phyloP scores from a whole-genome alignment of 2,113 vertebrate species.

The Leuciscus idus region DNA sequence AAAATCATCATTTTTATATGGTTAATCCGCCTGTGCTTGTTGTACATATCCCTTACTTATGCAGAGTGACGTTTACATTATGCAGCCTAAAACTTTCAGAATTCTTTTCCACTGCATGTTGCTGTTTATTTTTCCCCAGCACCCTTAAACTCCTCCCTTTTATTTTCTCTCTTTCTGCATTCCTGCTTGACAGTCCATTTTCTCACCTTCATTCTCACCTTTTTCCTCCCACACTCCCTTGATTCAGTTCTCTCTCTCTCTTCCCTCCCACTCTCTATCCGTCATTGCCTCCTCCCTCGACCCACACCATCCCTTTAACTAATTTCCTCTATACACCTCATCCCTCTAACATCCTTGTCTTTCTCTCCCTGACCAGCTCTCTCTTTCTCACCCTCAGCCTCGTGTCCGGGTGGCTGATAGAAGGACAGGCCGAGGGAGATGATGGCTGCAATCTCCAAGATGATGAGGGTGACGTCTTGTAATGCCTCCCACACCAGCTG shows the following conservation, averaged over 20 bases:
- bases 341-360: neutral
- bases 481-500: conserved; percentile 90
- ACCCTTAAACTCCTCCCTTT: conserved; percentile 5
- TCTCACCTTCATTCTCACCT: conserved; percentile 51
- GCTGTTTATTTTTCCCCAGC: neutral
- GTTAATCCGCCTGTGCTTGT: too few species aligned
- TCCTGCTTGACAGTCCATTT: conserved; percentile 27
- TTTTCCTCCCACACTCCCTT: conserved; percentile 36
- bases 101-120: neutral
- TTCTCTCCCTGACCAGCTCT: neutral
- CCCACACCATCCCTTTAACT: conserved; percentile 3
- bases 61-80: neutral
- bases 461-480: conserved; percentile 92
- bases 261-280: neutral
- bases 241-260: conserved; percentile 32
- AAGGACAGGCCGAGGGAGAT: conserved; percentile 90
- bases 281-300: conserved; percentile 1
- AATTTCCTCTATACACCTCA: neutral
- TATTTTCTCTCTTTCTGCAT: conserved; percentile 18
- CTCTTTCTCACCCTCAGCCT: conserved; percentile 76
- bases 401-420: conserved; percentile 84
- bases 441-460: conserved; percentile 89
- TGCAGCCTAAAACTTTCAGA: neutral
- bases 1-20: too few species aligned
- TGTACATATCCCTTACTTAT: neutral